Conservation (phyloP, 2,888 invertebrate genomes). For the Harmothoe impar region DNA sequence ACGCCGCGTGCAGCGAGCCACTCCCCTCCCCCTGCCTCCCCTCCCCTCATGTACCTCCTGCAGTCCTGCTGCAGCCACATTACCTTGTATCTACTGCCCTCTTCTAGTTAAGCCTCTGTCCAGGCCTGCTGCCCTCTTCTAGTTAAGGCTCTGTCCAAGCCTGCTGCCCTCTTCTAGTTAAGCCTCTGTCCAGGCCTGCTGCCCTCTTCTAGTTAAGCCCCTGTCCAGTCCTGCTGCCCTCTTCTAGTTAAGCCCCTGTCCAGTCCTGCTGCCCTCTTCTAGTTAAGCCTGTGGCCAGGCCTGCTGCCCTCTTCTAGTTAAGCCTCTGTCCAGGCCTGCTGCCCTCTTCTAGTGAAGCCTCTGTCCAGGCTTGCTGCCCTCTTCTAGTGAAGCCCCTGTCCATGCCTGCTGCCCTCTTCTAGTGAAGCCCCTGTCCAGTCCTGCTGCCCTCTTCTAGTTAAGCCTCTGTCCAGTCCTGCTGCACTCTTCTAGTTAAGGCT, state of each 20-base stretch:
- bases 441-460: background rate
- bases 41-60: background rate
- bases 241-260: background rate
- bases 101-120: background rate
- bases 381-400: background rate
- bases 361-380: background rate
- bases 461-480: too few species aligned
- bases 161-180: background rate
- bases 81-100: constrained; percentile 5
- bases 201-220: background rate
- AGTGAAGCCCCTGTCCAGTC: too few species aligned
- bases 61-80: background rate
- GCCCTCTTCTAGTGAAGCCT: background rate
- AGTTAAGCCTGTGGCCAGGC: too few species aligned
- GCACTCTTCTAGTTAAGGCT: background rate
- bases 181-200: too few species aligned
- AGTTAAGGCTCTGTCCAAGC: too few species aligned
- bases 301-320: background rate
- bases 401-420: background rate
- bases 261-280: background rate
- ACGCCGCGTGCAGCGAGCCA: background rate
- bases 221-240: background rate
- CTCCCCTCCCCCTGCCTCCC: background rate
- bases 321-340: too few species aligned
- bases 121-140: too few species aligned